Evolutionary conservation across 2,888 invertebrate species (phyloP), one percentile per base, ranked within the genome.

Genomic region (Acheta domesticus): DNA sequence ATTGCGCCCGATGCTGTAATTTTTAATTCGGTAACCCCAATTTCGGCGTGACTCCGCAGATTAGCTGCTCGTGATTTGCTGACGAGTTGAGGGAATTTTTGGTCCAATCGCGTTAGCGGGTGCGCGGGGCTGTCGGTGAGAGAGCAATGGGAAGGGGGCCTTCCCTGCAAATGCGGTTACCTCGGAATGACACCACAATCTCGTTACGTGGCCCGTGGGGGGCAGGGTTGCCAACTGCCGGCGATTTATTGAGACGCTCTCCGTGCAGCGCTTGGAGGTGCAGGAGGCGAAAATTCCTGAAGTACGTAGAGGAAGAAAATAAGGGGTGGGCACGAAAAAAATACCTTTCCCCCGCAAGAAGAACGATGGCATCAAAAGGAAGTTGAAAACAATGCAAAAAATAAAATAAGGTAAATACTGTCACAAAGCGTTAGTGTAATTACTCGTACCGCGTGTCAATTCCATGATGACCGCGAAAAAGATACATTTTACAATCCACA

Each of bases 21-120:
- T 62, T 62, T 62, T 62, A 62, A 62, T 62, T 62, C 62, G n/a
- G 62, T 62, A 62, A 62, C 62, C 62, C 62, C 62, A 62, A 62
- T 62, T 62, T 62, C 8, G 16, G 62, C 62, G 14, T 62, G 62
- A 62, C 62, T 62, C 62, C n/a, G 62, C n/a, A 62, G 62, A 62
- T 62, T 62, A 62, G 62, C 62, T 62, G 62, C n/a, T 16, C 62
- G 36, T 62, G 62, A 62, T 62, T 62, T n/a, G 62, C 62, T 62
- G 62, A 62, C 62, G 62, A 62, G 62, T 62, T 62, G 62, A 62
- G 62, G 62, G 62, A 62, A 62, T 62, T 62, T 62, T 62, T 62
- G 62, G 62, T n/a, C 14, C 62, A 62, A 62, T 62, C 62, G 62
- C n/a, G 62, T 62, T 62, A 62, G 62, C n/a, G 62, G 62, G 62